phyloP scores from a whole-genome alignment of 2,113 vertebrate genomes.

The Ahaetulla prasina region DNA sequence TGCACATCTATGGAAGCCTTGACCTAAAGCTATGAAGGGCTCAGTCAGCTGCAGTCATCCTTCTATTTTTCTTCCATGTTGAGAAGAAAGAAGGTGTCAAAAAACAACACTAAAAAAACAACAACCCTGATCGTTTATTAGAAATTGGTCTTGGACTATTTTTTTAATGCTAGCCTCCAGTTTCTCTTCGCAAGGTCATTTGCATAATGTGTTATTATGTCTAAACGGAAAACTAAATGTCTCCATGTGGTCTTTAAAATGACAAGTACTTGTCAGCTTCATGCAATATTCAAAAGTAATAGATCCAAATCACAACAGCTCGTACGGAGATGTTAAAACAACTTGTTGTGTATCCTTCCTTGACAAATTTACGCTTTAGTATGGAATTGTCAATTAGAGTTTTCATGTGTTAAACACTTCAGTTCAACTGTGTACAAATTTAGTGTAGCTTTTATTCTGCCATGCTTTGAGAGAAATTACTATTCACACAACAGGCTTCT shows the following conservation, averaged over 20 bases:
- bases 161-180: conserved; percentile 77
- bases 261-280: conserved; percentile 82
- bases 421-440: conserved; percentile 75
- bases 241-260: conserved; percentile 81
- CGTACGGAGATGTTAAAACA: conserved; percentile 65
- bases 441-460: conserved; percentile 62
- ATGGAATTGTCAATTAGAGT: conserved; percentile 72
- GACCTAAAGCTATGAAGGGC: conserved; percentile 39
- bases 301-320: conserved; percentile 76
- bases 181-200: conserved; percentile 77
- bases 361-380: conserved; percentile 74
- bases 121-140: conserved; percentile 75
- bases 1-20: conserved; percentile 6
- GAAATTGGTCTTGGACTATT: conserved; percentile 79
- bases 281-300: conserved; percentile 82
- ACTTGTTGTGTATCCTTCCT: conserved; percentile 73
- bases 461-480: conserved; percentile 66
- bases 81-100: conserved; percentile 43
- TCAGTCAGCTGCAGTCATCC: conserved; percentile 38
- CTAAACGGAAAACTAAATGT: conserved; percentile 83
- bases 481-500: conserved; percentile 41
- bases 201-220: conserved; percentile 86
- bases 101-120: conserved; percentile 26
- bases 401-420: conserved; percentile 72
- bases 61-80: conserved; percentile 69